Base-by-base conservation (phyloP, 2,888 invertebrate genomes). In the Amblyteles armatorius region DNA sequence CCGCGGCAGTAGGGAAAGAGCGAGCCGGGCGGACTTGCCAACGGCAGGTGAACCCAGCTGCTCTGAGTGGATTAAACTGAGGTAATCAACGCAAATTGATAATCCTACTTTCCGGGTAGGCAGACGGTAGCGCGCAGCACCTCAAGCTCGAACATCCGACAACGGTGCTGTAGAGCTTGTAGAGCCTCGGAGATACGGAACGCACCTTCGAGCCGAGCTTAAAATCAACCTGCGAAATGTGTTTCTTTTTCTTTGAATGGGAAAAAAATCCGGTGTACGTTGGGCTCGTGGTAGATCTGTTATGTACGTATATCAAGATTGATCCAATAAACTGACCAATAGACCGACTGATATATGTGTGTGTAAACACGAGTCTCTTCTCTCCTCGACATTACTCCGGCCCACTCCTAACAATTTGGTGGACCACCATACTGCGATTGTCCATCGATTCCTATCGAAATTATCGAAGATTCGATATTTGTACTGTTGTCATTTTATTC, bases 81-180 rank as follows among this genome's bases (percentile, higher is more conserved):
- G 90, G 91, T 91, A 91, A 92, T 92, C 91, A 92, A 91, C 90
- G 91, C 91, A 91, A 91, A 92, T 92, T 92, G 92, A 92, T 91
- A 91, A 92, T 92, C 91, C 91, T 90, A 90, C 91, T 92, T 91
- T 90, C 88, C 84, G 69, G 83, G 57, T 82, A 74, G 69, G 82
- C 50, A 65, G 69, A 55, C 74, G 55, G 71, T 36, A 44, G 57
- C n/a, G 80, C 36, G 33, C 69, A 74, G 80, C 74, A 81, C 80
- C 79, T 67, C 65, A 63, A 76, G 63, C 72, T 72, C 84, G 48
- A 77, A 77, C 72, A 65, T 84, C 77, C 71, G 77, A 72, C 78
- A 50, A 60, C 55, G 36, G 44, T 26, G 29, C 55, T 44, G 26
- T 33, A 2, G 22, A 22, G 60, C 33, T 16, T 16, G 2, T 26